Evolutionary conservation across 2,797 vertebrate genomes (phyloP).

Genomic region (Gobio occitaniae): DNA sequence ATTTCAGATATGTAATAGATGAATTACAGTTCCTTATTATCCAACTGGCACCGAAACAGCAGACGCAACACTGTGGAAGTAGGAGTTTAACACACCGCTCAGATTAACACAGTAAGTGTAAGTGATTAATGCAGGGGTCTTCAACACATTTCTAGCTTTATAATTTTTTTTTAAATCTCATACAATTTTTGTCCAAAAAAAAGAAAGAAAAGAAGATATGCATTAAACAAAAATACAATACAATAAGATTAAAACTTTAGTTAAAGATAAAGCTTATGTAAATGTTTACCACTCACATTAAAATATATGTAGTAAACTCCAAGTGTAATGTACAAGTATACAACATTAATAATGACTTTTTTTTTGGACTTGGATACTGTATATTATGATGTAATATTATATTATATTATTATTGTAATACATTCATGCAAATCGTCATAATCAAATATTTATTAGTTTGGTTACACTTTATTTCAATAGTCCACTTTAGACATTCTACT

Average conservation of each 20-base stretch:
- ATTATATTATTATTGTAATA: not conserved
- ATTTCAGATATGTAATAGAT: not conserved
- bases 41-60: conserved; percentile 9
- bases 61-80: conserved; percentile 1
- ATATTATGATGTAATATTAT: not conserved
- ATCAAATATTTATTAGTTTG: not conserved
- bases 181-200: not conserved
- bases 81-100: not conserved
- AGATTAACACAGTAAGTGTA: not conserved
- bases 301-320: not conserved
- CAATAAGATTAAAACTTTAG: not conserved
- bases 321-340: not conserved
- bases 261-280: not conserved
- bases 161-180: not conserved
- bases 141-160: not conserved
- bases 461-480: too few relatives aligned
- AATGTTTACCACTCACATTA: not conserved
- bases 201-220: not conserved
- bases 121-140: not conserved
- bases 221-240: not conserved
- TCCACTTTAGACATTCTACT: too few relatives aligned
- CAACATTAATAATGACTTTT: not conserved
- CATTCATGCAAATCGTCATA: not conserved
- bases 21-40: not conserved
- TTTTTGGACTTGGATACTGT: not conserved